phyloP scores from a whole-genome alignment of 2,888 invertebrate species.

The Sesamia inferens region DNA sequence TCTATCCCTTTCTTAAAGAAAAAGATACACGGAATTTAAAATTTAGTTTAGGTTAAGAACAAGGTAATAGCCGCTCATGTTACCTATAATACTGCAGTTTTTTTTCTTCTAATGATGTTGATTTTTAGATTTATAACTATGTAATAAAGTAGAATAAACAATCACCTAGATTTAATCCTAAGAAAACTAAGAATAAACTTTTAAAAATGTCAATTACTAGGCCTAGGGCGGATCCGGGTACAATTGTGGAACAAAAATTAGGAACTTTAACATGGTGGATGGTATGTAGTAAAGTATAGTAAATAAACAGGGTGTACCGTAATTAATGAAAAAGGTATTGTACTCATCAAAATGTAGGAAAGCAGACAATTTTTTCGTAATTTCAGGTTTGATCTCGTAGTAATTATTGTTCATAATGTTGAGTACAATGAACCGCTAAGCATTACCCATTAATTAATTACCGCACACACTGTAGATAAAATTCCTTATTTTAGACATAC shows the following conservation, averaged over 20 bases:
- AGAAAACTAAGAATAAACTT: slow-evolving; percentile 33
- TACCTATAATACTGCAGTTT: slow-evolving; percentile 3
- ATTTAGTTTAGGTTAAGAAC: too few relatives aligned
- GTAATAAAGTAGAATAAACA: slow-evolving; percentile 3
- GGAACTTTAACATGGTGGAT: neutral
- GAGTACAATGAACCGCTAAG: too few relatives aligned
- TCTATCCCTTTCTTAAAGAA: too few relatives aligned
- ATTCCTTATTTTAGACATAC: neutral
- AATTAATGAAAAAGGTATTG: too few relatives aligned
- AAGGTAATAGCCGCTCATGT: too few relatives aligned
- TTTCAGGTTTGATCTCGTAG: too few relatives aligned
- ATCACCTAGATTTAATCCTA: neutral
- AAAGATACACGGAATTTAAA: too few relatives aligned
- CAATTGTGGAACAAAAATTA: neutral
- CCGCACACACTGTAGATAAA: neutral
- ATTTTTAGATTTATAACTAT: slow-evolving; percentile 1
- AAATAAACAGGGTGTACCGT: neutral
- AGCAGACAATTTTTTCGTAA: too few relatives aligned
- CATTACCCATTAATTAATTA: too few relatives aligned
- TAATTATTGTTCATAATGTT: too few relatives aligned
- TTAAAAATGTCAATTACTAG: slow-evolving; percentile 10
- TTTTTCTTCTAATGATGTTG: slow-evolving; percentile 3
- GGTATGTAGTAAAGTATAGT: neutral
- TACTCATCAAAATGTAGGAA: too few relatives aligned
- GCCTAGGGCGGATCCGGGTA: slow-evolving; percentile 1